A percentile compares a stretch with the other conserved stretches of the same genome.
These are phyloP conservation scores for Drosophila greeni DNA, from an alignment of 2,888 invertebrate genomes.

Conservation along the genomic window DNA sequence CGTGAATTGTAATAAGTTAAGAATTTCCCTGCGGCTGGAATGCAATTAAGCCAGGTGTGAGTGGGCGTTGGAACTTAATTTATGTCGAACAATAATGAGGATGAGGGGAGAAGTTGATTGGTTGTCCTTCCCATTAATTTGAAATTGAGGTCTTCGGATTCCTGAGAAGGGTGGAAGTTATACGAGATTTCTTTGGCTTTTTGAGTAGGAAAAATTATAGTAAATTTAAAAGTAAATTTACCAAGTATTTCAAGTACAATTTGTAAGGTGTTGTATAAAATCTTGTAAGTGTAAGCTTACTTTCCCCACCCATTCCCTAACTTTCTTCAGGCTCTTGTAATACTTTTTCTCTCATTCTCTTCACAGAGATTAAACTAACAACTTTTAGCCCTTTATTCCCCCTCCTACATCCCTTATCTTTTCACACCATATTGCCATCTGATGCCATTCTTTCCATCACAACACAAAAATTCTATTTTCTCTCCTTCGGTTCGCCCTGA, in stretches of 20 bases:
- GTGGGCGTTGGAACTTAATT: slow-evolving; percentile 11
- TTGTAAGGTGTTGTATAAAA: background rate
- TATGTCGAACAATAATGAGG: slow-evolving; percentile 11
- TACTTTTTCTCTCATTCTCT: no score
- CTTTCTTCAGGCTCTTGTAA: background rate
- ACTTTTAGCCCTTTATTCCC: background rate
- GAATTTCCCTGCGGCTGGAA: slow-evolving; percentile 16
- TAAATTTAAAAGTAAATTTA: background rate
- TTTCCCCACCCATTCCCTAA: background rate
- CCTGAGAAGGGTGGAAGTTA: background rate
- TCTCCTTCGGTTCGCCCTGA: background rate
- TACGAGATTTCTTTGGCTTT: background rate
- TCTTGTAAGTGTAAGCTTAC: background rate
- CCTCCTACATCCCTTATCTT: background rate
- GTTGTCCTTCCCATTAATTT: background rate
- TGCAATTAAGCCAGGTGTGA: slow-evolving; percentile 27
- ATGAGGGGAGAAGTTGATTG: slow-evolving; percentile 7
- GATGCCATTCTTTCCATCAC: slow-evolving; percentile 12
- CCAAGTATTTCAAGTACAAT: background rate
- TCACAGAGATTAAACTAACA: background rate
- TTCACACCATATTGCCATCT: slow-evolving; percentile 27
- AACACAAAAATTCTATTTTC: slow-evolving; percentile 10
- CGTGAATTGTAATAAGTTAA: slow-evolving; percentile 31
- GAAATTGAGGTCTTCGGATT: slow-evolving; percentile 3
- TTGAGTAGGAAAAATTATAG: no score